phyloP scores from a whole-genome alignment of 2,113 vertebrate species.

The Cnemophilus loriae region DNA sequence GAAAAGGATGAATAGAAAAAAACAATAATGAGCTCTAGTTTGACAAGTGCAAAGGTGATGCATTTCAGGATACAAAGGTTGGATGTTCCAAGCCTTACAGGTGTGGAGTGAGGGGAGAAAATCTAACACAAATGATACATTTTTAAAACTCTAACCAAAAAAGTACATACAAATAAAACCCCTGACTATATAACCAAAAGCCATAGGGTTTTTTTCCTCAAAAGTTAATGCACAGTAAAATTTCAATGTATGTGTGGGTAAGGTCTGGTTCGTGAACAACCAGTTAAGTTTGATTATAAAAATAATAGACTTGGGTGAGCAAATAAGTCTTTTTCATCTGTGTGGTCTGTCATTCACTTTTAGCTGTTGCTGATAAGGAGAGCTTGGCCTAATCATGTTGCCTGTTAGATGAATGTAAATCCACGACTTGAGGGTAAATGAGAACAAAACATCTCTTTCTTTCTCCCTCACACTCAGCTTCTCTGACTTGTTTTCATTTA shows the following conservation, averaged over 20 bases:
- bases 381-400: neutral
- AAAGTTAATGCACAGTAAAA: neutral
- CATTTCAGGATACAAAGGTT: neutral
- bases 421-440: neutral
- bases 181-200: neutral
- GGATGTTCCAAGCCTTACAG: neutral
- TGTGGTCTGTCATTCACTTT: neutral
- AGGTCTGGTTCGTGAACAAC: neutral
- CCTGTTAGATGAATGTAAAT: neutral
- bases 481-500: neutral
- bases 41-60: neutral
- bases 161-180: neutral
- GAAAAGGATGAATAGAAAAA: neutral
- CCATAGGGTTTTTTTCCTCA: accelerated
- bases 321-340: neutral
- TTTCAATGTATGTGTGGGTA: neutral
- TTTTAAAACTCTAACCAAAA: neutral
- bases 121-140: neutral
- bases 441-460: neutral
- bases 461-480: neutral
- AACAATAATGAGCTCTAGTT: neutral
- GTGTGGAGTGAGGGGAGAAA: neutral
- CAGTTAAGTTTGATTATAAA: neutral
- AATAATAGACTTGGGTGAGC: neutral
- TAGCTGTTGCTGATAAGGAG: neutral